Evolutionary conservation across 2,113 vertebrate species (phyloP), one percentile per base, ranked within the genome.

Genomic region (Rafetus swinhoei): DNA sequence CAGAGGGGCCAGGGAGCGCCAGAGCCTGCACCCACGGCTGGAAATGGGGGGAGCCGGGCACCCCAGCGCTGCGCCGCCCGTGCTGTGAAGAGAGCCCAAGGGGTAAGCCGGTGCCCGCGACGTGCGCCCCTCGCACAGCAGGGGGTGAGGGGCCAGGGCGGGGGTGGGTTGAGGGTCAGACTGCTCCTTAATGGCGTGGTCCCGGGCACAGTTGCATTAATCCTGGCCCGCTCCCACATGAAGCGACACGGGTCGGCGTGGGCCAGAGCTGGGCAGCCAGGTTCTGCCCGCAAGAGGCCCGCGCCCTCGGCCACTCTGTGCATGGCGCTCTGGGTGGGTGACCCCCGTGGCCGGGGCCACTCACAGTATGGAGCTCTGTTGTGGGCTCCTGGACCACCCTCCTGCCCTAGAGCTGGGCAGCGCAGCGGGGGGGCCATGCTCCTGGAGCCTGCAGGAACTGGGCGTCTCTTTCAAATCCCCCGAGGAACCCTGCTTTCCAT

Each of bases 81-180:
- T 69, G 65, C 65, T 35, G 65, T 72, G 65, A 72, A 9, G 65
- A n/a, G 32, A 72, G 65, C 32, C 3, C 18, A 4, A 21, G n/a
- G 32, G 65, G 65, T 72, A 72, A 72, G 65, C 65, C 16, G 65
- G 32, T 72, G 62, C 32, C 62, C 3, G 62, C 15, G 16, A 69
- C 4, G 4, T 2, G 65, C n/a, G 2, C 62, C n/a, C n/a, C 32
- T 19, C 18, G 9, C 16, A 9, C n/a, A 72, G n/a, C 65, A 2
- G 62, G 62, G 62, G 15, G 29, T 19, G 62, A 9, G 62, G 62
- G 62, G 62, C 29, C 3, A 7, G 15, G 14, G 62, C 16, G 29
- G 62, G 62, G 29, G 18, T 9, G 2, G 56, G 56, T 22, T 6
- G 60, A 3, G 60, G 62, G 62, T 2, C 6, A 18, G 57, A 25